Evolutionary conservation across 2,888 invertebrate species (phyloP).

Genomic region (Glyphotaelius pellucidus): DNA sequence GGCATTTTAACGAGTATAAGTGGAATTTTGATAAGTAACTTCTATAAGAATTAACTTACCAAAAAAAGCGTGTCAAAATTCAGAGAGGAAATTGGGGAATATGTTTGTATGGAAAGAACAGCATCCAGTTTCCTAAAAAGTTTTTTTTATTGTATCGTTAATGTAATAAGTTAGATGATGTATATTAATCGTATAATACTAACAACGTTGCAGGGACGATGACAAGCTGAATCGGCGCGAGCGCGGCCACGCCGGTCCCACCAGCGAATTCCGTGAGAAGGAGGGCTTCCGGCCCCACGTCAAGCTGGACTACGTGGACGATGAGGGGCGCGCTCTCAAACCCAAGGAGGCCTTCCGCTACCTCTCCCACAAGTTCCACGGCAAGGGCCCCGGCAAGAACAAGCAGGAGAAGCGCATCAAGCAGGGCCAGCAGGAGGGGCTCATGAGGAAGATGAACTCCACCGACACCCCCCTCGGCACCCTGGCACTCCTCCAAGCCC

Average conservation of each 20-base stretch:
- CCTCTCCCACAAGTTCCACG: conserved; percentile 98
- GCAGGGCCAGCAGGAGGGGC: conserved; percentile 94
- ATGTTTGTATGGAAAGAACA: too few species aligned
- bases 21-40: too few species aligned
- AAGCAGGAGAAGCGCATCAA: conserved; percentile 98
- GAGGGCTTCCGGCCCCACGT: conserved; percentile 94
- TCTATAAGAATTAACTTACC: too few species aligned
- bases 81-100: too few species aligned
- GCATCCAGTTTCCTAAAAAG: too few species aligned
- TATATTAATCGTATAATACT: conserved; percentile 2
- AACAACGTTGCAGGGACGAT: conserved; percentile 80
- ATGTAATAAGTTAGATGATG: neutral
- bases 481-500: conserved; percentile 94
- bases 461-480: conserved; percentile 98
- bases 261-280: conserved; percentile 95
- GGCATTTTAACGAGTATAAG: too few species aligned
- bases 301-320: conserved; percentile 98
- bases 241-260: conserved; percentile 87
- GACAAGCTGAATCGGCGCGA: conserved; percentile 86
- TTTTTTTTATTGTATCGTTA: neutral
- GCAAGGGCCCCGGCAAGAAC: conserved; percentile 99
- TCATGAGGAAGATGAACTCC: conserved; percentile 98
- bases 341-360: conserved; percentile 98
- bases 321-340: conserved; percentile 93
- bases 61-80: too few species aligned